These are phyloP conservation scores for Penaeus chinensis DNA, from an alignment of 1,140 invertebrate genomes.

Conservation along the genomic window DNA sequence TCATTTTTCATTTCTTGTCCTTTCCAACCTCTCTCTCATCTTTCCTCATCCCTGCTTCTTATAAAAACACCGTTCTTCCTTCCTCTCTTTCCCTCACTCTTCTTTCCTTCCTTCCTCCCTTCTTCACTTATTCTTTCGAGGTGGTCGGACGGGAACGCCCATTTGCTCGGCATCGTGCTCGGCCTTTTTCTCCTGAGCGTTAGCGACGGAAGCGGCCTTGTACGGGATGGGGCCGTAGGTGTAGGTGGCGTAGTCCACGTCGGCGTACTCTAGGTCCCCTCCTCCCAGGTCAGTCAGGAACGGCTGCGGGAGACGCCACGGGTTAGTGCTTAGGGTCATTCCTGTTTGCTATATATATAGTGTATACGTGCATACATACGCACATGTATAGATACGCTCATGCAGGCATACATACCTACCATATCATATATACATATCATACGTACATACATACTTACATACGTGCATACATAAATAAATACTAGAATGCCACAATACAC, in stretches of 20 bases:
- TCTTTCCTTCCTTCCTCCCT: neutral
- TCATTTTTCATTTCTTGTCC: neutral
- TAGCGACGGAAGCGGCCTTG: slow-evolving; percentile 82
- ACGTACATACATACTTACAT: too few species aligned
- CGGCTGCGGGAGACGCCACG: slow-evolving; percentile 71
- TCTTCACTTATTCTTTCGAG: slow-evolving; percentile 59
- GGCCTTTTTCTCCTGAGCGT: slow-evolving; percentile 64
- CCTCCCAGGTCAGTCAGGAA: slow-evolving; percentile 74
- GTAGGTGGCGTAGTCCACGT: slow-evolving; percentile 80
- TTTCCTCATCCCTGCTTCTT: neutral
- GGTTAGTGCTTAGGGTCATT: neutral
- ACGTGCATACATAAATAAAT: too few species aligned
- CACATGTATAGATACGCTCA: too few species aligned
- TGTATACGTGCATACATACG: too few species aligned
- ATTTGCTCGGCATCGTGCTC: slow-evolving; percentile 63
- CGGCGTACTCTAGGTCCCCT: slow-evolving; percentile 86
- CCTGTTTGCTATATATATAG: too few species aligned
- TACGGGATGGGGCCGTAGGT: slow-evolving; percentile 91
- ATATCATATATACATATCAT: too few species aligned
- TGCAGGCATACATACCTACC: too few species aligned
- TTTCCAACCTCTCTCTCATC: slow-evolving; percentile 2
- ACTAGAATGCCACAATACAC: too few species aligned
- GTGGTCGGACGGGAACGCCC: slow-evolving; percentile 64
- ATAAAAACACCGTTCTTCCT: too few species aligned
- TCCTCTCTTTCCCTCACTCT: neutral